Base-by-base conservation (phyloP, 1,140 invertebrate species). In the Pomacea maculata region DNA sequence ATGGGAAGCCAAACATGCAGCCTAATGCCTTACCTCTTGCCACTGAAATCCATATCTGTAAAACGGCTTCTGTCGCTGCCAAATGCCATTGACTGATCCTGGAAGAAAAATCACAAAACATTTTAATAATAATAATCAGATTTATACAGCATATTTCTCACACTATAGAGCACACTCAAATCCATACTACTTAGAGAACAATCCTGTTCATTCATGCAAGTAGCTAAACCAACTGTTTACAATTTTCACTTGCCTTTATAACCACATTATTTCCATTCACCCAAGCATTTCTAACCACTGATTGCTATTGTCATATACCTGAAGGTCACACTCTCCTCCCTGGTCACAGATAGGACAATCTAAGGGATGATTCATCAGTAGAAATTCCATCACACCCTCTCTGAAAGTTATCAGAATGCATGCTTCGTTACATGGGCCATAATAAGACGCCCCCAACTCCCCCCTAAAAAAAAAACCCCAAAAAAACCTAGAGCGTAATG, bases 341-440 rank as follows among this genome's bases (percentile, higher is more conserved):
- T 93, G 99, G 92, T 99, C 99, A 93, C 99, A 99, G 92, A 99
- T 99, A 14, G 99, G 99, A 92, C 99, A 99, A 92, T 99, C 98
- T 29, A 99, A 91, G 0, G 98, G 98, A 93, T 99, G 98, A 91
- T 99, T 99, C 54, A 99, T 96, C 17, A 99, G 92, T 57, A 99
- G 92, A 90, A 99, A 99, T 92, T 99, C 98, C 98, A 99, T 99
- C 8, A 99, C 98, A 86, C 98, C 98, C 92, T 94, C 93, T 67
- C 91, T 90, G 81, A n/a, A 79, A 80, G 17, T 19, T 8, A 72
- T 67, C 29, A 75, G 9, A 25, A 21, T 78, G 34, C 79, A 63
- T 70, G 12, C 3, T n/a, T 70, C 29, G 12, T 7, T 15, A 25
- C 67, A 70, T 11, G 3, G 21, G 67, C 64, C 17, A 65, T 19